phyloP scores from a whole-genome alignment of 2,888 invertebrate genomes.

The Archaeoteleia sp. region DNA sequence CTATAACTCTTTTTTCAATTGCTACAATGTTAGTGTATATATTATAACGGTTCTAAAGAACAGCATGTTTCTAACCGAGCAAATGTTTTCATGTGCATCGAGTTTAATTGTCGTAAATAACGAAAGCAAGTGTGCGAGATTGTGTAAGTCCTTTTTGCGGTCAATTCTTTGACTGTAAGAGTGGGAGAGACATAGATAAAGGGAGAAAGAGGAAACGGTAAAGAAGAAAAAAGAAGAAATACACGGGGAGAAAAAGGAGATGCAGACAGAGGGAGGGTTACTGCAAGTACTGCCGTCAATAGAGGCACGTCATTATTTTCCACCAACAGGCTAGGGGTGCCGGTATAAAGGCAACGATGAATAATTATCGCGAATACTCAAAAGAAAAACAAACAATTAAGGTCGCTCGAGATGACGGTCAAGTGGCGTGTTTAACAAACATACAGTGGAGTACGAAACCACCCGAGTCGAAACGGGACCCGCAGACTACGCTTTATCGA shows the following conservation, averaged over 20 bases:
- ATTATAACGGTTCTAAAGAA: too few species aligned
- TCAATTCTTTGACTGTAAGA: constrained; percentile 60
- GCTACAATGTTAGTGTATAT: too few species aligned
- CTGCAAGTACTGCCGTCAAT: constrained; percentile 62
- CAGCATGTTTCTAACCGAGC: constrained; percentile 29
- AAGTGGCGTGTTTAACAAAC: constrained; percentile 70
- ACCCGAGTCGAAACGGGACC: constrained; percentile 21
- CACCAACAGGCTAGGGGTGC: constrained; percentile 49
- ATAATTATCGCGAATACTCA: constrained; percentile 70
- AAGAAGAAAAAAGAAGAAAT: constrained; percentile 24
- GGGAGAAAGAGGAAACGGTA: constrained; percentile 32
- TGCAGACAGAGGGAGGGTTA: constrained; percentile 43
- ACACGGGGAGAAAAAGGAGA: constrained; percentile 30
- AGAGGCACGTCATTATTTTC: constrained; percentile 63
- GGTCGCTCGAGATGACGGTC: constrained; percentile 66
- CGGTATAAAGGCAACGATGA: constrained; percentile 67
- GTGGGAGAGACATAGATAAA: too few species aligned
- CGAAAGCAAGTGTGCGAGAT: constrained; percentile 56
- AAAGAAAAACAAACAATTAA: constrained; percentile 71
- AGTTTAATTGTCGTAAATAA: constrained; percentile 58
- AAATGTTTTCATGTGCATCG: constrained; percentile 52
- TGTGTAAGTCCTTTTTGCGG: constrained; percentile 64
- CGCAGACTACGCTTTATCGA: constrained; percentile 17
- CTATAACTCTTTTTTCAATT: too few species aligned
- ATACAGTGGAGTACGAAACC: constrained; percentile 25